A percentile compares a stretch with the other conserved stretches of the same genome.
These are phyloP conservation scores for Pseudochirops cupreus DNA, from an alignment of 2,797 vertebrate species.

Conservation along the genomic window DNA sequence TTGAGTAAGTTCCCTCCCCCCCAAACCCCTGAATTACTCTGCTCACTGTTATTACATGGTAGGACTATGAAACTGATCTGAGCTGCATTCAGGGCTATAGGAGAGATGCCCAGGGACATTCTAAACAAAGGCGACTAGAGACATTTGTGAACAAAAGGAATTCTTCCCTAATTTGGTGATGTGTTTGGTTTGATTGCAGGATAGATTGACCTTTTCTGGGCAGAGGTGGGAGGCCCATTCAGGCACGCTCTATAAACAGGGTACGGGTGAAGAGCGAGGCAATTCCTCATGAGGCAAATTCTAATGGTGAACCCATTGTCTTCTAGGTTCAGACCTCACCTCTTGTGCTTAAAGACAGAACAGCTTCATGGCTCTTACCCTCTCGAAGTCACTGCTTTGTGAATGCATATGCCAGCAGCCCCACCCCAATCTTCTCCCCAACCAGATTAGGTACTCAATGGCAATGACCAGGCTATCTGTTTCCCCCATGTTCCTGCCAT, in stretches of 20 bases:
- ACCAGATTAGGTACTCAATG: not conserved
- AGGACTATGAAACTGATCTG: conserved; percentile 55
- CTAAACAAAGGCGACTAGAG: not conserved
- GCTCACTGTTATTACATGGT: conserved; percentile 36
- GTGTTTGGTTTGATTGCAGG: not conserved
- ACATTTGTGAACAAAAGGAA: not conserved
- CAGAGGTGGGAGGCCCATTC: not conserved
- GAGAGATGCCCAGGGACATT: not conserved
- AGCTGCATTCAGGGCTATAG: not conserved
- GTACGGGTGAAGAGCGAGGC: not conserved
- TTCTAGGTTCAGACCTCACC: not conserved
- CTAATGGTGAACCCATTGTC: not conserved
- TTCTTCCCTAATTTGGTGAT: not conserved
- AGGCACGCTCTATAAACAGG: not conserved
- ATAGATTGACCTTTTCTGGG: not conserved
- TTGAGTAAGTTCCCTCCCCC: conserved; percentile 21
- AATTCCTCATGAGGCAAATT: not conserved
- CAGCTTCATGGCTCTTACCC: not conserved
- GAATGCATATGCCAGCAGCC: not conserved
- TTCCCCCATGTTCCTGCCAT: not conserved
- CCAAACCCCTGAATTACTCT: conserved; percentile 51
- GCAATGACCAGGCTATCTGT: not conserved
- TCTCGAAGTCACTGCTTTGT: not conserved
- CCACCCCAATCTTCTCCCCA: not conserved
- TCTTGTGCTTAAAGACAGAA: not conserved